Evolutionary conservation across 2,888 invertebrate genomes (phyloP), one percentile per base, ranked within the genome.

Genomic region (Chaitophorus viminalis): DNA sequence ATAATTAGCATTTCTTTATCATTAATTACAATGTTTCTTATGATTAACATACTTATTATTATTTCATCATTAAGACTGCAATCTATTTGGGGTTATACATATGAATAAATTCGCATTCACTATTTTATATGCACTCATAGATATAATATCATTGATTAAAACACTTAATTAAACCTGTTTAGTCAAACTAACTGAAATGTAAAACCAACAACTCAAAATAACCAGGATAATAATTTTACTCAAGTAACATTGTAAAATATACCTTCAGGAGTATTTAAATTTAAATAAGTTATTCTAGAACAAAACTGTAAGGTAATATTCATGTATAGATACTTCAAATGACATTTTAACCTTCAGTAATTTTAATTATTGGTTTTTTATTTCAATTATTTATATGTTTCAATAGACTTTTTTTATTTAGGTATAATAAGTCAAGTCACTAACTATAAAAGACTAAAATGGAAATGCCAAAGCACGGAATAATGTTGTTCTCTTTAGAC

Each of bases 261-360:
- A 60, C 60, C 11, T 29, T 60, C 2, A 25, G 60, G 17, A 68
- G 6, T 1, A 74, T 18, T 39, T 74, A n/a, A n/a, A 75, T 75
- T 39, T n/a, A n/a, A 46, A 39, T 46, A 39, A 36, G 39, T 46
- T 75, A 75, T 75, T 75, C n/a, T 14, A 39, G 36, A 68, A 46
- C 9, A 68, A 25, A 46, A 39, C 65, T 8, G n/a, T 79, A 65
- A 3, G 3, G n/a, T 78, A n/a, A 11, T 29, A 65, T 25, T 3
- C 25, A 79, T 36, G 33, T 74, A 79, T 18, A n/a, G n/a, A n/a
- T n/a, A 68, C 21, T 46, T 11, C 31, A 72, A 31, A 82, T 82
- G 81, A 81, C 68, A 82, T 52, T 72, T 54, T 72, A 82, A 82
- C 72, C 82, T 82, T 72, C 6, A n/a, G 31, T 54, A 72, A 46